A percentile compares a stretch with the other conserved stretches of the same genome.
These are phyloP conservation scores for Heliocidaris erythrogramma DNA, from an alignment of 35 echinoderm and acorn worm species.

Conservation along the genomic window DNA sequence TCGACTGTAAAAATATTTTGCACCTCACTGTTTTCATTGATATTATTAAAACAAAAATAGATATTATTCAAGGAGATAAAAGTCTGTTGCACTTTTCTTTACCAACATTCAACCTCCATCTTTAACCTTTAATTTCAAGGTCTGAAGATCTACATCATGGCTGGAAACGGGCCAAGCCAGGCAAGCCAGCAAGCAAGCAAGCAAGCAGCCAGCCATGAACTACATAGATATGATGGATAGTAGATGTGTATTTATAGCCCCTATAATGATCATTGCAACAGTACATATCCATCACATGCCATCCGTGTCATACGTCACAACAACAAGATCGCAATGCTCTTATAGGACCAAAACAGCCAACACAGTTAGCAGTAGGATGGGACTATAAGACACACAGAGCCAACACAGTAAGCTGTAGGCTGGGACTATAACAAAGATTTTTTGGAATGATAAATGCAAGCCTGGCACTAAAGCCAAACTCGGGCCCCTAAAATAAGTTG, in stretches of 20 bases:
- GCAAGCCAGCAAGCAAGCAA: background rate
- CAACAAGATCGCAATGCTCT: background rate
- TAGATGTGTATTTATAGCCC: background rate
- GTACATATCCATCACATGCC: background rate
- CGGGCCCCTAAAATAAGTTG: too few relatives aligned
- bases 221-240: background rate
- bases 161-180: background rate
- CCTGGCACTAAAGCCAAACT: too few relatives aligned
- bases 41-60: too few relatives aligned
- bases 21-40: too few relatives aligned
- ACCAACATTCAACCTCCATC: background rate
- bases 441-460: too few relatives aligned
- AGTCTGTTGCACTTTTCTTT: background rate
- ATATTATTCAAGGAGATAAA: too few relatives aligned
- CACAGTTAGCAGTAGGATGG: too few relatives aligned
- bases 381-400: too few relatives aligned
- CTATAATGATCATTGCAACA: background rate
- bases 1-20: too few relatives aligned
- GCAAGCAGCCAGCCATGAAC: background rate
- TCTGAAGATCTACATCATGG: slow-evolving; percentile 2
- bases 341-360: too few relatives aligned
- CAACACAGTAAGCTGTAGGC: too few relatives aligned
- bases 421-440: too few relatives aligned
- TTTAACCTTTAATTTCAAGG: slow-evolving; percentile 18
- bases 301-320: background rate